These are phyloP conservation scores for Dioctria rufipes DNA, from an alignment of 2,888 invertebrate species.

Conservation along the genomic window DNA sequence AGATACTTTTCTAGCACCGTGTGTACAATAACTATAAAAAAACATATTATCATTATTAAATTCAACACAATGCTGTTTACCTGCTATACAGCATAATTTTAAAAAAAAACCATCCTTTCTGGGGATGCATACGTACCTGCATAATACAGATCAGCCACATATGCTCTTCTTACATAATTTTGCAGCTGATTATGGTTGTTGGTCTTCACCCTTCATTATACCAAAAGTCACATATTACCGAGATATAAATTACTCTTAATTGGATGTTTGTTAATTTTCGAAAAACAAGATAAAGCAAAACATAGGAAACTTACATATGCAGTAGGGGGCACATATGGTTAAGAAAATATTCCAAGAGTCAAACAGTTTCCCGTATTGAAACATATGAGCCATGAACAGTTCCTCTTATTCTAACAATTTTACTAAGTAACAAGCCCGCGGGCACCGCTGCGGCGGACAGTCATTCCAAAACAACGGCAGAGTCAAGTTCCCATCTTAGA, in stretches of 20 bases:
- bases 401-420: slow-evolving; percentile 40
- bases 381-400: slow-evolving; percentile 41
- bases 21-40: too few species aligned
- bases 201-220: neutral
- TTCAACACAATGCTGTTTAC: neutral
- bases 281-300: slow-evolving; percentile 24
- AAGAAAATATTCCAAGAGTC: slow-evolving; percentile 31
- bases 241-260: slow-evolving; percentile 41
- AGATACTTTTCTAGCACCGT: too few species aligned
- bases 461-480: slow-evolving; percentile 50
- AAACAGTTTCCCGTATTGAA: slow-evolving; percentile 28
- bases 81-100: too few species aligned
- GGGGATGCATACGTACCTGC: too few species aligned
- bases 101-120: too few species aligned
- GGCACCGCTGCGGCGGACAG: slow-evolving; percentile 14
- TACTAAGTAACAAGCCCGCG: slow-evolving; percentile 35
- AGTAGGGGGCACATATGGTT: slow-evolving; percentile 15
- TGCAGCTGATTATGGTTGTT: neutral
- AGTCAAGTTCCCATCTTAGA: slow-evolving; percentile 49
- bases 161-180: neutral
- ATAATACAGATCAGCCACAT: neutral
- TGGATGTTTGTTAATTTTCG: slow-evolving; percentile 44
- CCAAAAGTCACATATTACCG: neutral
- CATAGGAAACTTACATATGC: slow-evolving; percentile 25
- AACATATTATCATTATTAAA: neutral